Evolutionary conservation across 1,140 invertebrate genomes (phyloP).

Genomic region (Drosophila lini): DNA sequence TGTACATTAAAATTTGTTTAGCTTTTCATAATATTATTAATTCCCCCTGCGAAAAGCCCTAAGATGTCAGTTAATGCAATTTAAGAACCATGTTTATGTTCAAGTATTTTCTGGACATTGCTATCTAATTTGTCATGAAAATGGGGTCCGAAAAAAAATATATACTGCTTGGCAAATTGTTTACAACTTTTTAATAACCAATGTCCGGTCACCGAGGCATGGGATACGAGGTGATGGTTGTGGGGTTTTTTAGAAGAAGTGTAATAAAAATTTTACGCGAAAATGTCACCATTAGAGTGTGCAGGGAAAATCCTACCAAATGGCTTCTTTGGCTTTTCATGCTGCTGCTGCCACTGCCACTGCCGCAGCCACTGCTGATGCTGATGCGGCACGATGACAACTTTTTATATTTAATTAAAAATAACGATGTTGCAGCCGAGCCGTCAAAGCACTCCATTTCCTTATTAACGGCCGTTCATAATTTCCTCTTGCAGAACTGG

Average conservation of each 20-base stretch:
- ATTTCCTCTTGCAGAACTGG: conserved; percentile 75
- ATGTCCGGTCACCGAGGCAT: conserved; percentile 35
- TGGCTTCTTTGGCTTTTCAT: conserved; percentile 28
- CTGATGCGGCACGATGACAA: conserved; percentile 55
- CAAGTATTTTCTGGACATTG: background rate
- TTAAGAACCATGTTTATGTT: conserved; percentile 11
- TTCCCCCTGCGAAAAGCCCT: background rate
- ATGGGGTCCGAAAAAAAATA: background rate
- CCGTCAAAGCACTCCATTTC: conserved; percentile 54
- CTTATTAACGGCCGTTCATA: conserved; percentile 68
- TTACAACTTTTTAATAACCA: conserved; percentile 73
- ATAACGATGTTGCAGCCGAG: conserved; percentile 70
- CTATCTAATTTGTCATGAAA: conserved; percentile 26
- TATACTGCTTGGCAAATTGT: conserved; percentile 33
- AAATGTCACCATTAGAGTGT: conserved; percentile 55
- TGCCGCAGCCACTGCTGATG: background rate
- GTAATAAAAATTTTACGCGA: conserved; percentile 66
- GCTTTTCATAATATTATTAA: background rate
- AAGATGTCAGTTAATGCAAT: conserved; percentile 4
- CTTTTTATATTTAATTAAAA: conserved; percentile 82
- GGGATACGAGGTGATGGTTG: background rate
- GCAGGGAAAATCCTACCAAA: conserved; percentile 37
- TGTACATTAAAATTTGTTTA: no score
- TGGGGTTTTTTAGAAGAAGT: conserved; percentile 1
- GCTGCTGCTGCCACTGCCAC: conserved; percentile 11